Base-by-base conservation (phyloP, 2,113 vertebrate species). In the Odobenus rosmarus region DNA sequence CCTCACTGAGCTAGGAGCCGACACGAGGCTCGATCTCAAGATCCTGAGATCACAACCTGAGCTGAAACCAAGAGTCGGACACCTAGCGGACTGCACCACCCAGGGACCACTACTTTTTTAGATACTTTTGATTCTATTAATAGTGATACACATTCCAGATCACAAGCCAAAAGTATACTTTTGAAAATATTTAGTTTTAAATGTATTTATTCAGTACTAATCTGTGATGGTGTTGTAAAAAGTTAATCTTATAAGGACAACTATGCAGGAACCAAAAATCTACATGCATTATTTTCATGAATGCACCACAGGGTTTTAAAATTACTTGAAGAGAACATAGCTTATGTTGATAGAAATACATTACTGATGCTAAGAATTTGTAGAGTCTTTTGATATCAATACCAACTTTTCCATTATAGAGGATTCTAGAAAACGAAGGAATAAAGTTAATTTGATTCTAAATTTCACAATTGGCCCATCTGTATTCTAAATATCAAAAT, bases 321-420 rank as follows among this genome's bases (percentile, higher is more conserved):
- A 88, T 36, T 77, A 53, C 69, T 79, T 71, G 51, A 88, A 64
- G 46, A 62, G 84, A 92, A 95, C 49, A 59, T 42, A 76, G 14
- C 6, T n/a, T 95, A 42, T 88, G 12, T 77, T 83, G 82, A 84
- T 92, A 23, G 83, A 89, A 93, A 79, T 84, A 26, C 39, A 77
- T 93, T 55, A 95, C 62, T 55, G 62, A 71, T 89, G 24, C 1
- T 72, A 71, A 94, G 51, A 67, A 33, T 76, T n/a, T 49, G 1
- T 8, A 92, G n/a, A 7, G 12, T 88, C 77, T 42, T 69, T 83
- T 88, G 42, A 88, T n/a, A 84, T 51, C 23, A 77, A 92, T 2
- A 53, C 24, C 8, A 69, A 83, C 33, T 69, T 51, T 21, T 87
- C 15, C 36, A 76, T 39, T 49, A 24, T 82, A 76, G 49, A 94